A percentile compares a stretch with the other conserved stretches of the same genome.
Conservation (phyloP, 2,113 vertebrate genomes). For the Podarcis muralis region DNA sequence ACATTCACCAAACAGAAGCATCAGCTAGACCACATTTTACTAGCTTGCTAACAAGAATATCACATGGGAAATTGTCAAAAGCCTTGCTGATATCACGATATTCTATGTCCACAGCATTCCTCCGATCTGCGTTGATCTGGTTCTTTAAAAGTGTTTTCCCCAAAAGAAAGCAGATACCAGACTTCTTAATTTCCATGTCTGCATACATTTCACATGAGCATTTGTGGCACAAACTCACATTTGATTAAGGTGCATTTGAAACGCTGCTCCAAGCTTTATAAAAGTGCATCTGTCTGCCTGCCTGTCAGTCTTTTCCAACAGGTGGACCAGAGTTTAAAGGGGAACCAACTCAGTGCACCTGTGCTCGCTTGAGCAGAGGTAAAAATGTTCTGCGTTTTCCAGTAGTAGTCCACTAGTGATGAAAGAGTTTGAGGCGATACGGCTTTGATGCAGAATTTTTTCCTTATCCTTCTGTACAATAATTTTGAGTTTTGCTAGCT, state of each 20-base stretch:
- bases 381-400: constrained; percentile 76
- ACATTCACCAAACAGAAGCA: not conserved
- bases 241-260: constrained; percentile 53
- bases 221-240: not conserved
- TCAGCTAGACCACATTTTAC: not conserved
- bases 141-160: fast-evolving
- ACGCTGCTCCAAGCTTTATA: constrained; percentile 51
- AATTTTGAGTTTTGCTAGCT: fast-evolving
- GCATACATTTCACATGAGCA: constrained; percentile 1
- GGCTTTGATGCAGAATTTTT: not conserved
- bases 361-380: constrained; percentile 65
- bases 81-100: not conserved
- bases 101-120: too few species aligned
- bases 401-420: constrained; percentile 40
- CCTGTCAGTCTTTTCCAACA: constrained; percentile 20
- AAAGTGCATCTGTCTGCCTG: constrained; percentile 67
- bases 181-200: not conserved
- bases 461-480: fast-evolving
- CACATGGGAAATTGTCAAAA: not conserved
- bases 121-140: not conserved
- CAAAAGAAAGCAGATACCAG: not conserved
- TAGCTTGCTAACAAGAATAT: not conserved
- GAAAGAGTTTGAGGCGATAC: constrained; percentile 34
- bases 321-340: constrained; percentile 13
- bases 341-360: constrained; percentile 70